Evolutionary conservation across 2,797 vertebrate genomes (phyloP).

Genomic region (Nasua narica): DNA sequence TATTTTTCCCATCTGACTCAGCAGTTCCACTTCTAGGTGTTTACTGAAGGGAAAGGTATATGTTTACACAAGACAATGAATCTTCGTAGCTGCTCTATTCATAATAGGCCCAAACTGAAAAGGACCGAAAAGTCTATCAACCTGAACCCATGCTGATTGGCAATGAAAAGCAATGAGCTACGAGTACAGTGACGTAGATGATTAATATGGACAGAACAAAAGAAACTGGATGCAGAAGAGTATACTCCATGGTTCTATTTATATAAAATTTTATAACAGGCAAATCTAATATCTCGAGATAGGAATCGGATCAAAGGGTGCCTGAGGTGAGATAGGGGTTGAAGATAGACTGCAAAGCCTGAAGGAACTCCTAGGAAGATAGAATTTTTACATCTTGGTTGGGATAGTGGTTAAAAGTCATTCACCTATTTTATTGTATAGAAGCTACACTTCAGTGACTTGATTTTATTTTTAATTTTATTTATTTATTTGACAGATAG

Average conservation of each 20-base stretch:
- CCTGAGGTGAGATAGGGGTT: not conserved
- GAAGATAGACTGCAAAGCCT: not conserved
- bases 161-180: not conserved
- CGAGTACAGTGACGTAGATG: not conserved
- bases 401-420: not conserved
- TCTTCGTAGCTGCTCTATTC: conserved; percentile 21
- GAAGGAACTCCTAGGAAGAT: not conserved
- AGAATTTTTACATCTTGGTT: not conserved
- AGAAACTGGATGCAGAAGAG: not conserved
- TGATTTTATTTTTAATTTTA: too few relatives aligned
- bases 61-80: not conserved
- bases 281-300: not conserved
- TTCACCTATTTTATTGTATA: not conserved
- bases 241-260: not conserved
- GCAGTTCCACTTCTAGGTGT: not conserved
- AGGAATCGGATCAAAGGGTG: not conserved
- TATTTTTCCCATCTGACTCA: not conserved
- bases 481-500: too few relatives aligned
- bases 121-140: not conserved
- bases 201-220: not conserved
- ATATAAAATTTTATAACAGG: not conserved
- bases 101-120: not conserved
- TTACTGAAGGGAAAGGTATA: not conserved
- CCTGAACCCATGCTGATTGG: not conserved
- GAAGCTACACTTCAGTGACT: not conserved